Percentiles rank a stretch among this genome's conserved stretches.
Conservation (phyloP, 2,797 vertebrate genomes). For the Cyclura pinguis region DNA sequence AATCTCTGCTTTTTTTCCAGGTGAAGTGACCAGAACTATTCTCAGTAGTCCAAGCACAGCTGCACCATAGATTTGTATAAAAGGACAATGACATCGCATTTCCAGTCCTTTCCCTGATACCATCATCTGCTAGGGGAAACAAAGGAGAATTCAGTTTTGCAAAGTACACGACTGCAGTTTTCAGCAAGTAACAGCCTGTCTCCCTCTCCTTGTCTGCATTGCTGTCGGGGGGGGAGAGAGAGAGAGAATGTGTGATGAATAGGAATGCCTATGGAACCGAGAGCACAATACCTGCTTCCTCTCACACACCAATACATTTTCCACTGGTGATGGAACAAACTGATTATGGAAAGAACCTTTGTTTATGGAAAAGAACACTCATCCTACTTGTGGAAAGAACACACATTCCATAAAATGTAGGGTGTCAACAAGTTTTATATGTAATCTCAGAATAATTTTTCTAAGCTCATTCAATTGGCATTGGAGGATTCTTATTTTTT, state of each 20-base stretch:
- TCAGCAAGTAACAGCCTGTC: too few relatives aligned
- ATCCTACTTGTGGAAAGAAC: neutral
- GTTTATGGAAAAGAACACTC: neutral
- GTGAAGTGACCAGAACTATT: neutral
- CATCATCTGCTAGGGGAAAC: neutral
- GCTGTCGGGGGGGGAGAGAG: too few relatives aligned
- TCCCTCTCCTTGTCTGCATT: too few relatives aligned
- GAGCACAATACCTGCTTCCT: neutral
- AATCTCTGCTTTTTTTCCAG: too few relatives aligned
- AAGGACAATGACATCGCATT: too few relatives aligned
- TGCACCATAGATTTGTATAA: neutral
- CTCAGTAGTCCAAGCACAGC: neutral
- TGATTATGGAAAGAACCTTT: neutral
- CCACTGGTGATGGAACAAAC: neutral
- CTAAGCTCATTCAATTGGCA: neutral
- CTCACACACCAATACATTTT: neutral
- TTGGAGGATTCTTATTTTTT: neutral
- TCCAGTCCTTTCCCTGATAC: neutral
- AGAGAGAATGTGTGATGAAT: too few relatives aligned
- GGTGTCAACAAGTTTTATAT: neutral
- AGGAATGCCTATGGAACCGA: neutral
- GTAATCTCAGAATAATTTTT: neutral
- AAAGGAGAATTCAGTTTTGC: neutral
- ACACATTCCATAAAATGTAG: neutral
- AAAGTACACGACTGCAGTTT: neutral